Evolutionary conservation across 1,140 invertebrate species (phyloP), one percentile per base, ranked within the genome.

Genomic region (Heliothis subflexa): DNA sequence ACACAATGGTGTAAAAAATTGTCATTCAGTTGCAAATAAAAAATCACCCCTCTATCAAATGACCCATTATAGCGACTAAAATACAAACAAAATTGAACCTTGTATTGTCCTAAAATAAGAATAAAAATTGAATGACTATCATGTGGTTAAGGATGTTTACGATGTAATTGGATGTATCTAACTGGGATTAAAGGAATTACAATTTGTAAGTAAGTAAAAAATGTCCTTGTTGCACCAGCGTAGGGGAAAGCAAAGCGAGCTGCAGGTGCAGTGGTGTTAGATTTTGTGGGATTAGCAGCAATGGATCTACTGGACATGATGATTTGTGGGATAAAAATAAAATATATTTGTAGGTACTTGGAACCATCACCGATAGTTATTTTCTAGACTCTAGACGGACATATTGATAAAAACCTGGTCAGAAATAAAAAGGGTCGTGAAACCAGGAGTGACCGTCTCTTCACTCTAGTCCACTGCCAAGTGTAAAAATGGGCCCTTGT

Each of bases 171-270:
- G 88, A 93, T 92, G 90, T 90, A 90, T 91, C 87, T 89, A 91
- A 91, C 80, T 89, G 87, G 92, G 92, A 94, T 94, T 94, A 94
- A 87, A 89, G 88, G 91, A 86, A 94, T 93, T 93, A 94, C 88
- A 91, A 94, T 91, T 93, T 93, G 91, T 88, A 87, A 82, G 86
- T 84, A 84, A 86, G 89, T 92, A 91, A 93, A 93, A 94, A 94
- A 91, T 82, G 83, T 71, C 86, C 74, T 78, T 73, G 74, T 79
- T 79, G 81, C 82, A 84, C 86, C 81, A 70, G 76, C 16, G 71
- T 83, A 81, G 90, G 88, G 89, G 89, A 78, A 7, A 76, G 59
- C 78, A 86, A 90, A 85, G 82, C 76, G 78, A 64, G 86, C 82
- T 93, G 91, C 92, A 91, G 91, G 91, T 93, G 89, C 89, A 80